phyloP scores from a whole-genome alignment of 2,797 vertebrate genomes.

The Microcaecilia unicolor region DNA sequence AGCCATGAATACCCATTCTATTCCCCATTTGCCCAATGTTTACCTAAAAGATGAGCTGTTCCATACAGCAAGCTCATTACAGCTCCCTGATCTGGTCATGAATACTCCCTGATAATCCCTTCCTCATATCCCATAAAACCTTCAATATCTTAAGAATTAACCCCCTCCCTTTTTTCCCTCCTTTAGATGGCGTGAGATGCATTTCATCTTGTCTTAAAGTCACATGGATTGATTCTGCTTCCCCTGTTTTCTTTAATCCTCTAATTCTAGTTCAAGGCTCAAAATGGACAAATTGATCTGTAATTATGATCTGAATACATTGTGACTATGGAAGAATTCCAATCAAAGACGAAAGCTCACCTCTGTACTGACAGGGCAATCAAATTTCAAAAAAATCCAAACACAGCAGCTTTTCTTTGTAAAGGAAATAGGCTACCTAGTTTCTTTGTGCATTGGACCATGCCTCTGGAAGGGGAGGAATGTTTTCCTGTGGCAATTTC shows the following conservation, averaged over 20 bases:
- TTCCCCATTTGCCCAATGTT: constrained; percentile 74
- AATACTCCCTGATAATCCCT: constrained; percentile 95
- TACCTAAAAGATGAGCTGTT: constrained; percentile 89
- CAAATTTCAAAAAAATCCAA: too few relatives aligned
- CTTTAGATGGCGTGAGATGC: constrained; percentile 56
- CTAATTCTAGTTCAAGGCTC: constrained; percentile 56
- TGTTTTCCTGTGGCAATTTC: too few relatives aligned
- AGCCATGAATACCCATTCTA: constrained; percentile 23
- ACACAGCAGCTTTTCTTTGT: too few relatives aligned
- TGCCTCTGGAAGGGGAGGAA: too few relatives aligned
- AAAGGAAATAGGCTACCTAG: too few relatives aligned
- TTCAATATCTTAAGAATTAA: constrained; percentile 48
- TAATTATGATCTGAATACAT: constrained; percentile 71
- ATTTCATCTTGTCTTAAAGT: constrained; percentile 76
- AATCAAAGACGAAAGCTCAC: constrained; percentile 34
- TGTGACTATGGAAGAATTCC: constrained; percentile 46
- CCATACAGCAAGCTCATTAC: too few relatives aligned
- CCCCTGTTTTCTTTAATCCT: constrained; percentile 60
- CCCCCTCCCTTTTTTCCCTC: constrained; percentile 61
- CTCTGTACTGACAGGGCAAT: too few relatives aligned
- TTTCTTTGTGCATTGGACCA: too few relatives aligned
- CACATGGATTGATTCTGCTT: constrained; percentile 80
- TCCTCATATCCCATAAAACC: constrained; percentile 68
- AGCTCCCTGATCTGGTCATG: constrained; percentile 87
- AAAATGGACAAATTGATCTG: constrained; percentile 79